Base-by-base conservation (phyloP, 2,888 invertebrate genomes). In the Nebria brevicollis region DNA sequence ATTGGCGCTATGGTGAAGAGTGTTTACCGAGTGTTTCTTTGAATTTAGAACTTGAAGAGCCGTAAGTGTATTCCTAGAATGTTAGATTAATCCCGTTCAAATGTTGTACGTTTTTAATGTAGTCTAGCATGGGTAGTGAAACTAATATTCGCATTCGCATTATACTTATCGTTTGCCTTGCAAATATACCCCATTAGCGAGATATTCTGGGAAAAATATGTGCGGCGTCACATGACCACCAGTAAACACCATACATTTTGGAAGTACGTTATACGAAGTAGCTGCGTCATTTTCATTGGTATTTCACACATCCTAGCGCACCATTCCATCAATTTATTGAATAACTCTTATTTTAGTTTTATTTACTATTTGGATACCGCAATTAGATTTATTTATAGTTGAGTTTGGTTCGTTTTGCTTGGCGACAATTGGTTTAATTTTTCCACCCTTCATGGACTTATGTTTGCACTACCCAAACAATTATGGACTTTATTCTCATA, bases 391-490 rank as follows among this genome's bases (percentile, higher is more conserved):
- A 15, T 66, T 78, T 25, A 78, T 78, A 15, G 73, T 72, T 15
- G n/a, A 72, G 42, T 74, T 78, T 74, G 78, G 78, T 41, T 34
- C 73, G 42, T 78, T 78, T 74, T 78, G 78, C 26, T 34, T 78
- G 15, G 72, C 78, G n/a, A 25, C 72, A 43, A 25, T 78, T 11
- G 78, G 66, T 65, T 13, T 78, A 42, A 42, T 78, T 42, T 66
- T 73, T 13, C 78, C 78, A 13, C 78, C 78, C 25, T n/a, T 78
- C 0, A 20, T 78, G 13, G 78, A 78, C 11, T 73, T 78, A 42
- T 78, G 78, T 25, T 1, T 66, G 6, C 41, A 64, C 15, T 78
- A 54, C 42, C 73, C 73, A 43, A 72, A 73, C 42, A 26, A 72
- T 65, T 77, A n/a, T 13, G 77, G 77, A 11, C 34, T 2, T 20